These are phyloP conservation scores for Taphrorychus bicolor DNA, from an alignment of 2,888 invertebrate genomes.

Conservation along the genomic window DNA sequence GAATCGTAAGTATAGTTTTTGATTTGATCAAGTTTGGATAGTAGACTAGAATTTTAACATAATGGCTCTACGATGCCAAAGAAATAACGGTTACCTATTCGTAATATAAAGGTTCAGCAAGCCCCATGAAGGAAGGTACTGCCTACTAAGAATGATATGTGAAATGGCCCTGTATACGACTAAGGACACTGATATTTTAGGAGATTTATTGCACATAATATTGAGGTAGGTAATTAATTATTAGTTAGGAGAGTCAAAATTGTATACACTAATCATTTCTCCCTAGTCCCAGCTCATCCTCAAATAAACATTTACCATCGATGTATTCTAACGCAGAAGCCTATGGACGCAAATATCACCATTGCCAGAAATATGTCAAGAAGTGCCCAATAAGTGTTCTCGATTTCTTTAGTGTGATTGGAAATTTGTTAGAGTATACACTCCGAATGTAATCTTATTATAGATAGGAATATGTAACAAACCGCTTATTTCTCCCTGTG, in stretches of 20 bases:
- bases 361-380: constrained; percentile 37
- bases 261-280: neutral
- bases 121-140: constrained; percentile 31
- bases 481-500: neutral
- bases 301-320: constrained; percentile 23
- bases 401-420: constrained; percentile 29
- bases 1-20: constrained; percentile 36
- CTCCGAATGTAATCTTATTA: constrained; percentile 1
- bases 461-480: neutral
- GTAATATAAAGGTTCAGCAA: constrained; percentile 26
- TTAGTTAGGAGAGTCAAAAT: no score
- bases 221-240: constrained; percentile 37
- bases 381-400: constrained; percentile 37
- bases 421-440: constrained; percentile 25
- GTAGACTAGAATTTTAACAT: neutral
- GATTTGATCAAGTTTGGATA: no score
- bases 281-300: constrained; percentile 36
- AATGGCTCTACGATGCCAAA: neutral
- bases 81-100: neutral
- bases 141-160: constrained; percentile 38
- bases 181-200: constrained; percentile 37
- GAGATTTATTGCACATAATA: constrained; percentile 37
- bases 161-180: constrained; percentile 31
- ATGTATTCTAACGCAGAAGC: constrained; percentile 31
- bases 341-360: constrained; percentile 29